Conservation (phyloP, 2,888 invertebrate species). For the Disparrhopalites patrizii region DNA sequence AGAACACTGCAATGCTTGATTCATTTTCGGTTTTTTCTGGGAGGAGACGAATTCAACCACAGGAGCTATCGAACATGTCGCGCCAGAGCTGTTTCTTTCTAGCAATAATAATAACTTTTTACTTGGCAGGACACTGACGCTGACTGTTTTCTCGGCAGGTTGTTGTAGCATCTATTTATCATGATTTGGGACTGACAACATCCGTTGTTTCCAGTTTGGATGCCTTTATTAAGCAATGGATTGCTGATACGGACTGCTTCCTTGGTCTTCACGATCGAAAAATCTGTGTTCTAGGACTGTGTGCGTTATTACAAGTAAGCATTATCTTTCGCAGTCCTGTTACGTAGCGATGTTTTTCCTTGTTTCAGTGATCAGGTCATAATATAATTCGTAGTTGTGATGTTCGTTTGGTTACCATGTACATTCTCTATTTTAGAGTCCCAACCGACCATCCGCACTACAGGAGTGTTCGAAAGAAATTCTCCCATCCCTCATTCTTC, state of each 20-base stretch:
- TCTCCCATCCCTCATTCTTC: constrained; percentile 79
- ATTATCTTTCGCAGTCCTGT: no score
- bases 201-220: constrained; percentile 75
- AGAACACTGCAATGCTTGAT: no score
- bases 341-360: neutral
- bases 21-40: no score
- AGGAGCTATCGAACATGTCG: no score
- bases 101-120: no score
- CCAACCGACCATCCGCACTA: constrained; percentile 62
- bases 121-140: neutral
- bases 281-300: constrained; percentile 87
- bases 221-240: constrained; percentile 94
- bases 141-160: constrained; percentile 58
- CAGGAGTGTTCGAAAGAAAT: constrained; percentile 73
- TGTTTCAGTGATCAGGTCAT: no score
- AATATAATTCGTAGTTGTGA: neutral
- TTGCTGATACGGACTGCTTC: constrained; percentile 93
- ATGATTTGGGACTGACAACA: constrained; percentile 72
- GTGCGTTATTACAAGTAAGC: constrained; percentile 60
- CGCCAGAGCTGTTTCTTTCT: no score
- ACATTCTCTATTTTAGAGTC: constrained; percentile 33
- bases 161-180: constrained; percentile 89
- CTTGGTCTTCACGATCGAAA: constrained; percentile 90
- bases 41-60: no score
- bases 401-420: neutral